phyloP scores from a whole-genome alignment of 2,888 invertebrate genomes.

The Hesperia comma region DNA sequence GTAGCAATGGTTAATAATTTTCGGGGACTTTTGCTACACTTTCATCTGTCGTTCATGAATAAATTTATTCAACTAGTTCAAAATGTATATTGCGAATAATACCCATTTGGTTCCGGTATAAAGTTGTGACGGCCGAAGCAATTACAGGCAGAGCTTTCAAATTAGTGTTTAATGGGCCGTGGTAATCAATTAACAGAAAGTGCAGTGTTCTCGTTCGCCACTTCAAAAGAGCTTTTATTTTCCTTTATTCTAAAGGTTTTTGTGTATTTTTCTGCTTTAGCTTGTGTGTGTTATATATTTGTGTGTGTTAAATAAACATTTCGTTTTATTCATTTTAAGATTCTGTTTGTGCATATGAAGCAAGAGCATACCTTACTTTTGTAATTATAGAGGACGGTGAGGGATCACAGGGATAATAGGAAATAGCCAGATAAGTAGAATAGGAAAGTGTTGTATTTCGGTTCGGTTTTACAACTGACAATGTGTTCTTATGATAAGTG shows the following conservation, averaged over 20 bases:
- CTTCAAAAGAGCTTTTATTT: background rate
- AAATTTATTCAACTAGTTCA: background rate
- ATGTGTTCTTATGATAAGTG: too few species aligned
- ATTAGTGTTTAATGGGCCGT: constrained; percentile 10
- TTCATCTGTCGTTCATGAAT: background rate
- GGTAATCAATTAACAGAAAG: constrained; percentile 13
- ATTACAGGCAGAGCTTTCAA: constrained; percentile 15
- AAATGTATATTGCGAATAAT: constrained; percentile 6
- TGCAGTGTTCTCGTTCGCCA: constrained; percentile 1
- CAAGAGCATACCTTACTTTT: too few species aligned
- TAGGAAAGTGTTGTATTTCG: too few species aligned
- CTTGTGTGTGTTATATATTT: background rate
- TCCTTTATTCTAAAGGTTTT: background rate
- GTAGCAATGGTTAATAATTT: too few species aligned
- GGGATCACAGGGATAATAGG: too few species aligned
- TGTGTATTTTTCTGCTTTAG: background rate
- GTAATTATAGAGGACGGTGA: too few species aligned
- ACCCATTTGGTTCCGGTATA: constrained; percentile 2
- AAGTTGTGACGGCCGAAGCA: constrained; percentile 10
- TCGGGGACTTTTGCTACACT: background rate
- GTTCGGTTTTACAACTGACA: too few species aligned
- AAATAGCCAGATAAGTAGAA: too few species aligned
- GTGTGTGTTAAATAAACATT: background rate
- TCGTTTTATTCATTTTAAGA: background rate
- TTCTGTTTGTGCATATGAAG: too few species aligned